Evolutionary conservation across 2,888 invertebrate genomes (phyloP), one percentile per base, ranked within the genome.

Genomic region (Troglohyphantes excavatus): DNA sequence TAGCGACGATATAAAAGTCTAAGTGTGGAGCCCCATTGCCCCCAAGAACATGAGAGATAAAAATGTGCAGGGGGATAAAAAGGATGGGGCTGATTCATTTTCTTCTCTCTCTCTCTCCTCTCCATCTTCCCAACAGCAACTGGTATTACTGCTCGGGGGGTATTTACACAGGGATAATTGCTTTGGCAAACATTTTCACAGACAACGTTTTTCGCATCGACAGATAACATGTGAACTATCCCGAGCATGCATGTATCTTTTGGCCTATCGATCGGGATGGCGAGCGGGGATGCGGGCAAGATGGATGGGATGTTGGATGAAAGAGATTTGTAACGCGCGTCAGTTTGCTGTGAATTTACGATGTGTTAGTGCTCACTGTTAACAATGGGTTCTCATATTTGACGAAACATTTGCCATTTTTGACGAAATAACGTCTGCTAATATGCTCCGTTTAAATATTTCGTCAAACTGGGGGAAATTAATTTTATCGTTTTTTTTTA

Each of bases 151-250:
- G 88, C 88, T 82, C 76, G 61, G 29, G 81, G 82, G 82, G 81
- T 89, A 89, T 89, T 89, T 89, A 89, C 88, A 39, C 82, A 76
- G 43, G 59, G 88, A 89, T 89, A 89, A 89, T 89, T 89, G 88
- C 88, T 83, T 89, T 82, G 82, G 82, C 88, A 89, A 89, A 89
- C 88, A 89, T 89, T 89, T 89, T 89, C 88, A 61, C 88, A 89
- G 88, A 83, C 86, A 72, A 43, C 88, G 88, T 89, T 89, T 89
- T 89, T 89, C 88, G 88, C 82, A 89, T 89, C 88, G 88, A 82
- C 82, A 82, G 76, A 89, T 82, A 82, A 83, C 88, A 89, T 76
- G 88, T 68, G 82, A 89, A 75, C 43, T 83, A 68, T 63, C 68
- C 68, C 33, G 19, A 53, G 72, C 78, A 61, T 59, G 75, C 63